These are phyloP conservation scores for Ptychodera flava DNA, from an alignment of 35 echinoderm and acorn worm genomes.

Conservation along the genomic window DNA sequence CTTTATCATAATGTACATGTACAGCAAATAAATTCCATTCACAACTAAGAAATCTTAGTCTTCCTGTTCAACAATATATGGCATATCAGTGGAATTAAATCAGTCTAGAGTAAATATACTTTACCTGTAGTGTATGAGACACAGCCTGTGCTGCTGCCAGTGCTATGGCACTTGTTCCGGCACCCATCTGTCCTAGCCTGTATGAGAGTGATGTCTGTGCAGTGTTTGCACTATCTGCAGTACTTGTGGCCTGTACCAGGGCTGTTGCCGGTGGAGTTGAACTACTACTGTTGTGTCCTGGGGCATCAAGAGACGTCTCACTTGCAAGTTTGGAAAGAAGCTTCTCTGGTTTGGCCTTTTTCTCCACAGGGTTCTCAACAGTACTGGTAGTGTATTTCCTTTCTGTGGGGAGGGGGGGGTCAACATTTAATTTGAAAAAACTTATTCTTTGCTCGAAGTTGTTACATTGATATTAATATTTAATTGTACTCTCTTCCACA, in stretches of 20 bases:
- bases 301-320: slow-evolving; percentile 63
- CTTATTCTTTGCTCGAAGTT: no score
- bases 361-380: slow-evolving; percentile 70
- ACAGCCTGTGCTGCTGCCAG: slow-evolving; percentile 97
- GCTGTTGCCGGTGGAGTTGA: slow-evolving; percentile 26
- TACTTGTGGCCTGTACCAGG: background rate
- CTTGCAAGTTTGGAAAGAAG: slow-evolving; percentile 61
- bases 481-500: no score
- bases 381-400: slow-evolving; percentile 46
- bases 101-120: no score
- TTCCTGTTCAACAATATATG: no score
- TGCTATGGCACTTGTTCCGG: slow-evolving; percentile 83
- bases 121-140: slow-evolving; percentile 94
- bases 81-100: no score
- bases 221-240: background rate
- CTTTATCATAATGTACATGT: no score
- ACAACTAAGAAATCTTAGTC: no score
- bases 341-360: slow-evolving; percentile 50
- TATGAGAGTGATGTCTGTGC: slow-evolving; percentile 56
- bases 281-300: slow-evolving; percentile 21
- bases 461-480: no score
- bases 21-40: no score
- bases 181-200: slow-evolving; percentile 75
- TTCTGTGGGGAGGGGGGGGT: no score
- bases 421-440: no score